Conservation (phyloP, 2,113 vertebrate species). For the Psammodynastes pulverulentus region DNA sequence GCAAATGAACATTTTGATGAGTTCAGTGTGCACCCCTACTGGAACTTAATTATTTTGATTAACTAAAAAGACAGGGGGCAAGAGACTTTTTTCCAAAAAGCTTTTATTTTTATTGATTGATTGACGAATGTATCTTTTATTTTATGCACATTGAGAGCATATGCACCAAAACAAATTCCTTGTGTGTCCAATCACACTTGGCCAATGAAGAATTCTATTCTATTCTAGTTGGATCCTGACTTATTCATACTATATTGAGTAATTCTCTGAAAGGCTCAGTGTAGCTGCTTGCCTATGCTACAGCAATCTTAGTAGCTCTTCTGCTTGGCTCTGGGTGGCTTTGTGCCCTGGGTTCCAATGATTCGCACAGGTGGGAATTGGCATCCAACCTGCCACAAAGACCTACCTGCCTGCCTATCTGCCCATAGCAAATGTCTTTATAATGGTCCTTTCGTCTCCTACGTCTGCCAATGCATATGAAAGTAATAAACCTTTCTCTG, state of each 20-base stretch:
- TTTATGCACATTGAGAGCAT: too few species aligned
- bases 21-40: not conserved
- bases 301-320: not conserved
- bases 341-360: not conserved
- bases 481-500: conserved; percentile 56
- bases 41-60: not conserved
- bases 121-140: too few species aligned
- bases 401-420: conserved; percentile 54
- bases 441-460: conserved; percentile 44
- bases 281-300: not conserved
- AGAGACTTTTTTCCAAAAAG: not conserved
- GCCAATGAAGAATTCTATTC: too few species aligned
- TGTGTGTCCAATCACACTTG: too few species aligned
- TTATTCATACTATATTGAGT: not conserved
- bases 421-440: conserved; percentile 60
- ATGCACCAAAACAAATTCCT: too few species aligned
- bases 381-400: conserved; percentile 44
- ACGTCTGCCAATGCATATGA: conserved; percentile 43
- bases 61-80: not conserved
- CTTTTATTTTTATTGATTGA: too few species aligned
- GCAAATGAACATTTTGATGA: not conserved
- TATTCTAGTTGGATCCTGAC: not conserved
- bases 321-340: not conserved
- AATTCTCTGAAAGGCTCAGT: not conserved
- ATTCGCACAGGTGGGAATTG: not conserved